phyloP scores from a whole-genome alignment of 2,113 vertebrate species.

The Microcebus lehilahytsara region DNA sequence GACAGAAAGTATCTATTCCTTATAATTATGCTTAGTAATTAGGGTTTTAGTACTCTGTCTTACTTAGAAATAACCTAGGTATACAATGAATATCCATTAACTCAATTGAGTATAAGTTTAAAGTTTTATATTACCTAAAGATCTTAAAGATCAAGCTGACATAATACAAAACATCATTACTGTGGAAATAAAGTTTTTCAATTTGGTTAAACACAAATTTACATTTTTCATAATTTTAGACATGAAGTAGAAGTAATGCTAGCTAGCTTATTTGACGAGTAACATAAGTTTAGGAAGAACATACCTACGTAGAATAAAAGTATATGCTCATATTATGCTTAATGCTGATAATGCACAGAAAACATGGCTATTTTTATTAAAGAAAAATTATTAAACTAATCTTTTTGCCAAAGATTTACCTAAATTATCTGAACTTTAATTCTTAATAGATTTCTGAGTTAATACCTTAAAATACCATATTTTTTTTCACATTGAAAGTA shows the following conservation, averaged over 20 bases:
- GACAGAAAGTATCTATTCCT: background rate
- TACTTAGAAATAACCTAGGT: background rate
- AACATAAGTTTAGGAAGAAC: background rate
- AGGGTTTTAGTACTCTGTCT: background rate
- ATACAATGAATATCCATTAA: background rate
- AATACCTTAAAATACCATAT: background rate
- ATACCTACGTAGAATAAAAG: background rate
- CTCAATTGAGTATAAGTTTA: background rate
- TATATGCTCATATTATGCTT: background rate
- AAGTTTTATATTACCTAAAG: background rate
- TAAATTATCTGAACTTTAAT: background rate
- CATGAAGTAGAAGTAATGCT: background rate
- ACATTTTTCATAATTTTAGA: background rate
- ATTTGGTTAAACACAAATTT: background rate
- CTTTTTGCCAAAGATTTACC: background rate
- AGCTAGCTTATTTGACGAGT: background rate
- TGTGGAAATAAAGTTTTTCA: background rate
- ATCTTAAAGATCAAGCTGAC: too few relatives aligned
- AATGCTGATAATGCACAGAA: background rate
- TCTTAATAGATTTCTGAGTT: background rate
- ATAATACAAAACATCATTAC: background rate
- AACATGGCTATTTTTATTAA: background rate
- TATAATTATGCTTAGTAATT: background rate
- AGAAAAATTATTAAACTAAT: background rate
- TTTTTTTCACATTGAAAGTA: background rate